phyloP scores from a whole-genome alignment of 1,140 invertebrate species.

The Heliconius nattereri region DNA sequence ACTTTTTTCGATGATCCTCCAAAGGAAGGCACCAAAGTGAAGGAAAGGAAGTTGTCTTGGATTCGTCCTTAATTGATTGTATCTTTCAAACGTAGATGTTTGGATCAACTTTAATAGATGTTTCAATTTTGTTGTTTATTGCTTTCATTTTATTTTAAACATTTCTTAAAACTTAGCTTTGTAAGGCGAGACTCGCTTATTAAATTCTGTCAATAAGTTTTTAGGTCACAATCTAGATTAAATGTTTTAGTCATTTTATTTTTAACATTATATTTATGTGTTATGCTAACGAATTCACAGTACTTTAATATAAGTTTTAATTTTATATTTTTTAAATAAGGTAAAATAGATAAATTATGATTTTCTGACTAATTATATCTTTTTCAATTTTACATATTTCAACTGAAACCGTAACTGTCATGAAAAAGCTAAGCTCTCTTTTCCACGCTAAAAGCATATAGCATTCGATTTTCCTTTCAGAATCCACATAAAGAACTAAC shows the following conservation, averaged over 20 bases:
- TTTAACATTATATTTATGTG: background rate
- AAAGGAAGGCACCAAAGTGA: background rate
- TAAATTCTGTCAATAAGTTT: background rate
- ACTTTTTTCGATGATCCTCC: background rate
- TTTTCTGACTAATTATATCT: no score
- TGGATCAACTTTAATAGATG: background rate
- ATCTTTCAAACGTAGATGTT: conserved; percentile 18
- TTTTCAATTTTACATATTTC: background rate
- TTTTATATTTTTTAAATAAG: no score
- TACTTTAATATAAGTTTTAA: background rate
- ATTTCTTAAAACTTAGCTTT: background rate
- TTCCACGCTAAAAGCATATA: background rate
- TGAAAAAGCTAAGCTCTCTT: background rate
- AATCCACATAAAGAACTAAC: conserved; percentile 2
- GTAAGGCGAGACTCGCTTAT: background rate
- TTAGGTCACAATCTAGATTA: background rate
- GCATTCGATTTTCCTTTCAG: background rate
- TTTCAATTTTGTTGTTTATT: conserved; percentile 7
- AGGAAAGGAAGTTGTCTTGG: conserved; percentile 22
- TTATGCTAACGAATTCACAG: background rate
- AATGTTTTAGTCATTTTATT: background rate
- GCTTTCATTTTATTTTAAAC: background rate
- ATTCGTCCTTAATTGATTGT: conserved; percentile 31
- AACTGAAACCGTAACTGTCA: background rate
- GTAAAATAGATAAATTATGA: no score